Percentiles rank a stretch among this genome's conserved stretches.
These are phyloP conservation scores for Eutrigla gurnardus DNA, from an alignment of 2,797 vertebrate species.

Conservation along the genomic window DNA sequence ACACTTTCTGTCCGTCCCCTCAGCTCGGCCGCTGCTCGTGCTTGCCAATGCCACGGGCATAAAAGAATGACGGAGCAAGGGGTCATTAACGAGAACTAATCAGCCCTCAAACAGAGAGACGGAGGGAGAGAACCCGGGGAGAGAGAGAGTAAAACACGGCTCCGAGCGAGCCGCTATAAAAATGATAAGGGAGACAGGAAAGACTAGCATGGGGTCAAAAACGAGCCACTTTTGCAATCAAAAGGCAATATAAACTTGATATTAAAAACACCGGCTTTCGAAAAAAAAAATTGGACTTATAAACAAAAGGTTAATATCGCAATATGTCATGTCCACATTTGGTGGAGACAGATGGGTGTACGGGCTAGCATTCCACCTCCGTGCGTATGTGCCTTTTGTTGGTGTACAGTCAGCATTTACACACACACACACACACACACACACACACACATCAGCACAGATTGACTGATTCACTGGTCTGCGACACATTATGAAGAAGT, in stretches of 20 bases:
- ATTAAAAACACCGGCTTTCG: constrained; percentile 23
- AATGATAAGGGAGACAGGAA: constrained; percentile 22
- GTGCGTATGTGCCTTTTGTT: constrained; percentile 17
- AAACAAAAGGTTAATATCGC: constrained; percentile 2
- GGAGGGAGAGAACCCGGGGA: constrained; percentile 21
- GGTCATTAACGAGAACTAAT: constrained; percentile 77
- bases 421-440: constrained; percentile 33
- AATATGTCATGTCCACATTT: constrained; percentile 25
- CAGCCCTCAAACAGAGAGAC: constrained; percentile 60
- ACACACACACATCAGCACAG: constrained; percentile 20
- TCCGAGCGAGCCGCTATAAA: constrained; percentile 24
- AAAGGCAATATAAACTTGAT: constrained; percentile 13
- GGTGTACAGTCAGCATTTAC: constrained; percentile 17
- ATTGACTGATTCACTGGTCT: constrained; percentile 45
- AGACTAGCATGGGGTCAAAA: constrained; percentile 29
- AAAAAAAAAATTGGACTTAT: background rate
- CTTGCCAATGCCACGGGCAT: constrained; percentile 61
- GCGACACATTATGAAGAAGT: constrained; percentile 55
- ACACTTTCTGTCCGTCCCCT: constrained; percentile 22
- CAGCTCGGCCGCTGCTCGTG: constrained; percentile 37
- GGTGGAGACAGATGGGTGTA: constrained; percentile 15
- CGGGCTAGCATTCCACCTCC: constrained; percentile 20
- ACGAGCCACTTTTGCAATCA: constrained; percentile 13
- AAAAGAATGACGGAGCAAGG: constrained; percentile 68
- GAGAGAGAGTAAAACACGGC: constrained; percentile 40